Evolutionary conservation across 2,797 vertebrate genomes (phyloP), one percentile per base, ranked within the genome.

Genomic region (Brachymystax lenok): DNA sequence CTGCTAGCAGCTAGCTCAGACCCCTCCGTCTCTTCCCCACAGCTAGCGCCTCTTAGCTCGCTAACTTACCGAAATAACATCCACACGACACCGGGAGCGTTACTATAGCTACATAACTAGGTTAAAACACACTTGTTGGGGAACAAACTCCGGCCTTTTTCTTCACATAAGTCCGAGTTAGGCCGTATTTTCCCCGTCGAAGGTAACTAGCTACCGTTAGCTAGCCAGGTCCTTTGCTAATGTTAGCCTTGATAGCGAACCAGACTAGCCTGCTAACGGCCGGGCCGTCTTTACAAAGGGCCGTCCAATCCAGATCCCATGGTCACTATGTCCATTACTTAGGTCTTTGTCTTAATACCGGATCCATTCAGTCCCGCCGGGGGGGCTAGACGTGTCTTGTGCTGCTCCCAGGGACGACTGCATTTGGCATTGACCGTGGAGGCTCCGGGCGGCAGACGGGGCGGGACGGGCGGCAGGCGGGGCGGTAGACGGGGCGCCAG

Each of bases 391-490:
- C 84, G 73, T 87, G 76, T 84, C 46, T 80, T 74, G 2, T 33
- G 83, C 76, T 85, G 77, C 75, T 83, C 74, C 81, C 84, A 74
- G 63, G 78, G 81, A 85, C 83, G 61, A 77, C 77, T 83, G 77
- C 74, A 74, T 78, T 86, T 80, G 86, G 83, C 81, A 79, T 81
- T 80, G 81, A 79, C 74, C 78, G 69, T 50, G 61, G 35, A 82
- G 66, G 24, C 24, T 0, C 24, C 0, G 24, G 66, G 82, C 81
- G 82, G 85, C 40, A 78, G 13, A 14, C 64, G 30, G 64, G 64
- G n/a, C 82, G 80, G 74, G 24, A 24, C 24, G 24, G 0, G 76
- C 82, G 80, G 86, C 85, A 83, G 86, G 80, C 88, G 90, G 92
- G 89, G 87, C 91, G 12, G 63, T 21, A 64, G 63, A n/a, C 16